These are phyloP conservation scores for Himalopsyche phryganea DNA, from an alignment of 1,140 invertebrate species.

Conservation along the genomic window DNA sequence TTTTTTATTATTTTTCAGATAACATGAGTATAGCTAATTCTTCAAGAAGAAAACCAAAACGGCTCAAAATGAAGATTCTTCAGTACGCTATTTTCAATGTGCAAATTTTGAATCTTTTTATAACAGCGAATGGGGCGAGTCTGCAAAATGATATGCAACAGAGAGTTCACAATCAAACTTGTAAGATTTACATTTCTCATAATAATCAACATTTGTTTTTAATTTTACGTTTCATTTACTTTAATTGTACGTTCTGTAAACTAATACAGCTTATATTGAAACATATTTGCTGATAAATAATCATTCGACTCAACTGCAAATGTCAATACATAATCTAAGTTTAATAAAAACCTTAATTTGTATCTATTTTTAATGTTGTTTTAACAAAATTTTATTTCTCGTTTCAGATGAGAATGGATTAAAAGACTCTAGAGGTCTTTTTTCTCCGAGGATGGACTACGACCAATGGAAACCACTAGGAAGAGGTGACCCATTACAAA, in stretches of 20 bases:
- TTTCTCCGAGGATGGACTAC: slow-evolving; percentile 69
- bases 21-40: slow-evolving; percentile 16
- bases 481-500: slow-evolving; percentile 71
- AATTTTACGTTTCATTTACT: too few species aligned
- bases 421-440: slow-evolving; percentile 45
- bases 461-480: slow-evolving; percentile 74
- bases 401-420: slow-evolving; percentile 27
- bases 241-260: too few species aligned
- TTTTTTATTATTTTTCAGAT: slow-evolving; percentile 9
- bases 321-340: too few species aligned
- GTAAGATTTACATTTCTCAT: too few species aligned
- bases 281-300: too few species aligned
- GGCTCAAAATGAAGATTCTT: slow-evolving; percentile 22
- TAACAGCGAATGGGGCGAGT: slow-evolving; percentile 8
- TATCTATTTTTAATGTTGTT: too few species aligned
- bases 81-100: too few species aligned
- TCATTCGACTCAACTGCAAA: too few species aligned
- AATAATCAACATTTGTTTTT: too few species aligned
- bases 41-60: slow-evolving; percentile 29
- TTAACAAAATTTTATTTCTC: slow-evolving; percentile 4
- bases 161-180: slow-evolving; percentile 11
- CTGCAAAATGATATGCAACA: background rate
- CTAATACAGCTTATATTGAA: too few species aligned
- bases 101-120: too few species aligned
- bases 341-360: too few species aligned